Base-by-base conservation (phyloP, 2,888 invertebrate species). In the Agelastica alni region DNA sequence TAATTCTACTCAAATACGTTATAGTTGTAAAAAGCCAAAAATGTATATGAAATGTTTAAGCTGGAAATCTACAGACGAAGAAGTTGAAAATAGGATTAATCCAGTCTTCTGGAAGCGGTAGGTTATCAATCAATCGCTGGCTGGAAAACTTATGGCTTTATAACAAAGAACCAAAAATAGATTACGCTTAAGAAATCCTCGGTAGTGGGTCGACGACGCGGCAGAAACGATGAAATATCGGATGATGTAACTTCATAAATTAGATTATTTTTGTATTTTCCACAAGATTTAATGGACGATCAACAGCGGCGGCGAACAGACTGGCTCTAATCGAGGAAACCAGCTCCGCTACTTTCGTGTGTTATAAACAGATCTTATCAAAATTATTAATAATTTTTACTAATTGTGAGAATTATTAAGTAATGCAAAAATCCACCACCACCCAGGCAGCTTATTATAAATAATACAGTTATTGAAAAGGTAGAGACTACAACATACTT, bases 251-350 rank as follows among this genome's bases (percentile, higher is more conserved):
- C 64, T 66, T 66, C 63, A 69, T 70, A 70, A 70, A 71, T 71
- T 70, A 65, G 68, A 71, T 70, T 71, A 70, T 65, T 67, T 66
- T 67, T 62, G 62, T 62, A 66, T 69, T 66, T 69, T 65, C 59
- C 60, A 44, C 59, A 56, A 61, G 56, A 61, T 59, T 63, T 58
- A 64, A 61, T 61, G 52, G 57, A 53, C 51, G 54, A 49, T 53
- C 37, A 18, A 4, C 37, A 20, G 37, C 18, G 37, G 37, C n/a
- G 26, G 7, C n/a, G n/a, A n/a, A 9, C 32, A 2, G 7, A 6
- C 32, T 5, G 9, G 16, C 13, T 14, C 16, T 14, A 7, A 34
- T 34, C 16, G 7, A 34, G 34, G 34, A 34, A 14, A 13, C n/a
- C n/a, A n/a, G n/a, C n/a, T n/a, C n/a, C n/a, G n/a, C n/a, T n/a